These are phyloP conservation scores for Neocloeon triangulifer DNA, from an alignment of 1,140 invertebrate species.

Conservation along the genomic window DNA sequence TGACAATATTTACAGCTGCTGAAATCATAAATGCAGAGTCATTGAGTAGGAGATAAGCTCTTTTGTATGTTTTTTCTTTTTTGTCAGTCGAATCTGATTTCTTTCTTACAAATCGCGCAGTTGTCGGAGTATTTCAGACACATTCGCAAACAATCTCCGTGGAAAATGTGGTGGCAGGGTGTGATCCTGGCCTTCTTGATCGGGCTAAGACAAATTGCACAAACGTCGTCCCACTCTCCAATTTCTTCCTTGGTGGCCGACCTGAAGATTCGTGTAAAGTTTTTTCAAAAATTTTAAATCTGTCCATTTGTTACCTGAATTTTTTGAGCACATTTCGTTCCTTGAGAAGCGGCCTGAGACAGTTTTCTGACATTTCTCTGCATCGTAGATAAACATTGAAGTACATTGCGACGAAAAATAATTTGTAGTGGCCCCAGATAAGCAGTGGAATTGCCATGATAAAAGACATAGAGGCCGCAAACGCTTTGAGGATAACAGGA, in stretches of 20 bases:
- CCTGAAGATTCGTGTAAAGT: too few relatives aligned
- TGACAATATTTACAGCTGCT: too few relatives aligned
- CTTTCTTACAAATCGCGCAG: slow-evolving; percentile 45
- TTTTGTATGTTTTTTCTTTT: too few relatives aligned
- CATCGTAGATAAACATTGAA: slow-evolving; percentile 39
- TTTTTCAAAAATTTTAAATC: too few relatives aligned
- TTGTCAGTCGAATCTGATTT: slow-evolving; percentile 18
- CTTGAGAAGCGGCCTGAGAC: slow-evolving; percentile 23
- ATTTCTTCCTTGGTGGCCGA: slow-evolving; percentile 38
- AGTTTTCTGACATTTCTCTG: slow-evolving; percentile 31
- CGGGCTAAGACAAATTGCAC: slow-evolving; percentile 41
- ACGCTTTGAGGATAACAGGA: slow-evolving; percentile 31
- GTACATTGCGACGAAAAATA: slow-evolving; percentile 32
- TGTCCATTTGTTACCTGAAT: too few relatives aligned
- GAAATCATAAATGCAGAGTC: too few relatives aligned
- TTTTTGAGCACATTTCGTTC: slow-evolving; percentile 36
- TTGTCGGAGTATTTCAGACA: slow-evolving; percentile 40
- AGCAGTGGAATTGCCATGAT: slow-evolving; percentile 24
- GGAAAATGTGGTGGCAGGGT: slow-evolving; percentile 53
- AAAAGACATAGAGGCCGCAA: slow-evolving; percentile 25
- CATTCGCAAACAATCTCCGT: slow-evolving; percentile 43
- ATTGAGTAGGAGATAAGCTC: too few relatives aligned
- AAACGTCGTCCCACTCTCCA: slow-evolving; percentile 41
- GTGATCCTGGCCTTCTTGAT: slow-evolving; percentile 46
- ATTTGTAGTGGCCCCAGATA: slow-evolving; percentile 27